Percentiles rank a stretch among this genome's conserved stretches.
Conservation (phyloP, 2,113 vertebrate genomes). For the Donacobius atricapilla region DNA sequence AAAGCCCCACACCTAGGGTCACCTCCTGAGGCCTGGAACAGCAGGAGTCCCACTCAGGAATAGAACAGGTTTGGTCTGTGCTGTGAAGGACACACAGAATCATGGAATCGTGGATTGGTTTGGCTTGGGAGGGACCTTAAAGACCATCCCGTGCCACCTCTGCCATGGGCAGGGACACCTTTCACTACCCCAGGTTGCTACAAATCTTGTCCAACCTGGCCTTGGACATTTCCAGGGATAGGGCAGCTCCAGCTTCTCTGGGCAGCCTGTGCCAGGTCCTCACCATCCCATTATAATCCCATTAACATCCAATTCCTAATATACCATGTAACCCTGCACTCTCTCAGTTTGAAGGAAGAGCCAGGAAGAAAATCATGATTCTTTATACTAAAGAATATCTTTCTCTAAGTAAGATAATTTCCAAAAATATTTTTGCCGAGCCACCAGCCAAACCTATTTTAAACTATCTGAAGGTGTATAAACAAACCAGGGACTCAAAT, state of each 20-base stretch:
- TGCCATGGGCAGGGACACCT: not conserved
- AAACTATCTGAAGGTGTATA: not conserved
- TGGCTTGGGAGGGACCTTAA: not conserved
- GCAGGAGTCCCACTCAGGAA: fast-evolving
- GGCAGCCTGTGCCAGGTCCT: not conserved
- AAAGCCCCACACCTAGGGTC: not conserved
- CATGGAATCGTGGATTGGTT: not conserved
- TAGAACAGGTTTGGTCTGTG: not conserved
- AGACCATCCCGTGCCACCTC: not conserved
- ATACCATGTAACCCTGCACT: not conserved
- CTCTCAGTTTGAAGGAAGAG: not conserved
- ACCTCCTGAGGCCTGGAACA: not conserved
- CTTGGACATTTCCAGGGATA: not conserved
- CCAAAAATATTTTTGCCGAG: not conserved
- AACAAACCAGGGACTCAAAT: not conserved
- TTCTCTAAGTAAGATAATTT: not conserved
- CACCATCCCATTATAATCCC: not conserved
- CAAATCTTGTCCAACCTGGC: not conserved
- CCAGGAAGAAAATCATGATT: not conserved
- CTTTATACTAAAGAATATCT: not conserved
- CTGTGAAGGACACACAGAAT: not conserved
- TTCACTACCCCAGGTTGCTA: fast-evolving
- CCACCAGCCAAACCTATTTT: not conserved
- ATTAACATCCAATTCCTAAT: not conserved
- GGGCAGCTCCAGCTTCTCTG: not conserved